Percentiles rank a stretch among this genome's conserved stretches.
These are phyloP conservation scores for Rhineura floridana DNA, from an alignment of 2,113 vertebrate species.

Conservation along the genomic window DNA sequence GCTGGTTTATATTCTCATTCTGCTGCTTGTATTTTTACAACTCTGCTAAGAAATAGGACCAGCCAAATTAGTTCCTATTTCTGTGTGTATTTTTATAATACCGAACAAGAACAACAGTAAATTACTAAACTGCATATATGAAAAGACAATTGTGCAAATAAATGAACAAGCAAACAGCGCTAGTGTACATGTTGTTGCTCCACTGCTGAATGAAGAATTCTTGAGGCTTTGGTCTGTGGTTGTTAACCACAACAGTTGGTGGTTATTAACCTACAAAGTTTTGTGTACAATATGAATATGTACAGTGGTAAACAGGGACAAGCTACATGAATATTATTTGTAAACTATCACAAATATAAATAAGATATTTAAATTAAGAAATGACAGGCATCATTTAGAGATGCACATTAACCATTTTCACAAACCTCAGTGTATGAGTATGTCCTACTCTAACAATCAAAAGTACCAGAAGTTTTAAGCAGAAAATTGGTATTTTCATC, in stretches of 20 bases:
- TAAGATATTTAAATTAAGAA: background rate
- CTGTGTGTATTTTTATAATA: no score
- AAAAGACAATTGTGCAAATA: slow-evolving; percentile 17
- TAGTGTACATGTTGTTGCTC: background rate
- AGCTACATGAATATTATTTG: background rate
- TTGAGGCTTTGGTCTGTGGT: background rate
- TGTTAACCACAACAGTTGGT: background rate
- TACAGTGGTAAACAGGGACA: background rate
- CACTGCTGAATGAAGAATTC: background rate
- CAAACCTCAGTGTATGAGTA: background rate
- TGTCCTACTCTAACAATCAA: background rate
- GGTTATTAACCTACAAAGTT: background rate
- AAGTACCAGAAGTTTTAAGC: background rate
- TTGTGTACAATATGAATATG: background rate
- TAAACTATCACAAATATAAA: background rate
- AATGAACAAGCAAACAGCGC: background rate
- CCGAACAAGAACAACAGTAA: slow-evolving; percentile 33
- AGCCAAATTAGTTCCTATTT: no score
- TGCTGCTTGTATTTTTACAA: no score
- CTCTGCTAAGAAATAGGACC: no score
- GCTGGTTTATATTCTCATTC: no score
- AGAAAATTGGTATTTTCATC: background rate
- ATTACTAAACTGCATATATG: slow-evolving; percentile 24
- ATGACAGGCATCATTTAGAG: background rate
- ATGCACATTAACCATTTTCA: background rate